Evolutionary conservation across 2,113 vertebrate species (phyloP), one percentile per base, ranked within the genome.

Genomic region (Donacobius atricapilla): DNA sequence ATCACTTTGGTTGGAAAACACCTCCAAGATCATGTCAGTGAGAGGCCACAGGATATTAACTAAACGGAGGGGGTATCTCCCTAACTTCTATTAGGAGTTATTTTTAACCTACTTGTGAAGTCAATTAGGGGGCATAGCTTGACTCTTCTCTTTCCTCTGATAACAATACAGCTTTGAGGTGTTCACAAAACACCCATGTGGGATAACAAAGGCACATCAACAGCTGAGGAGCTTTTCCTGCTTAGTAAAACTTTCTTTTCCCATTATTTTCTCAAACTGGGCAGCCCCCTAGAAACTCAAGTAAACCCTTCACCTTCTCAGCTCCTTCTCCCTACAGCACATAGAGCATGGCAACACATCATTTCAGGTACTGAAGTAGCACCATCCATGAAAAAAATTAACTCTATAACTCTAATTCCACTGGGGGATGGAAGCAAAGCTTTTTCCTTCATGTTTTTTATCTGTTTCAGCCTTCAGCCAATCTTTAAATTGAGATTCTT

Each of bases 341-440:
- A 22, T 3, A 35, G 15, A 4, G 3, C 15, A 33, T 0, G 0
- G 14, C 8, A 31, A 4, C 4, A 2, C 13, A 19, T 10, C 11
- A 51, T 33, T 61, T 24, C 3, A 17, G 3, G 22, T 35, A 31
- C 37, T 45, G 14, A 81, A 31, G 10, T 2, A 2, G 5, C 20
- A 42, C 6, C 10, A 83, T 39, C 58, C 11, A 23, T 5, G 2
- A 18, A 70, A 57, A 28, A 53, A 61, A 19, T 3, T 1, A 65
- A 9, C 9, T 47, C 11, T 14, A 3, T 19, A 42, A 66, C 15
- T 57, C 23, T 75, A 72, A 42, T 48, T 39, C 11, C 24, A 58
- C 1, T 40, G 1, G 4, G 13, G 3, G 11, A n/a, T 3, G 1
- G 0, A 4, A 63, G 14, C 18, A 83, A 65, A 4, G n/a, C n/a